Evolutionary conservation across 2,888 invertebrate genomes (phyloP), one percentile per base, ranked within the genome.

Genomic region (Antheraea assamensis): DNA sequence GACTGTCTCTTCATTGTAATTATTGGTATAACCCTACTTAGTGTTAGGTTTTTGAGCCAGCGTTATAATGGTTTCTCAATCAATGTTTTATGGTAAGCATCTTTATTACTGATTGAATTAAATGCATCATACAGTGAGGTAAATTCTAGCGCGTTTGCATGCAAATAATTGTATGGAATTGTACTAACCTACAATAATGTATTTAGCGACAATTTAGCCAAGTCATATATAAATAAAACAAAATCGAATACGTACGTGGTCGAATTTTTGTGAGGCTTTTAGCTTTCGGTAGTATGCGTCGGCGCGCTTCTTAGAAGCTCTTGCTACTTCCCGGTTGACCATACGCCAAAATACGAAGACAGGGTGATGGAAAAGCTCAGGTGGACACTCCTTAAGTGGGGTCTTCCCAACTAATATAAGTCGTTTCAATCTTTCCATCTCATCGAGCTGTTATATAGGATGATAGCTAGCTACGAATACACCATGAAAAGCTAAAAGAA

Each of bases 331-430:
- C n/a, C 88, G 84, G 79, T 95, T 95, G 73, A 95, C 95, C 91
- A 95, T 95, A 66, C 94, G 85, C 94, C 96, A 96, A 81, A 96
- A 96, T n/a, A 96, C 95, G 87, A 96, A 96, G 5, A 97, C 95
- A 0, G 97, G 96, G 87, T 97, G 96, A 75, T 95, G 91, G 80
- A 93, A 95, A 85, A 97, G 92, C 82, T 96, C 96, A 4, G 95
- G 93, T 0, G 96, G 96, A 70, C 96, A 96, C 79, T 96, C 95
- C 78, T 95, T 95, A 58, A 96, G 87, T 0, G 96, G 96, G 70
- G 97, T 96, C 84, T 95, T 95, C 49, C 96, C 96, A 71, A 95
- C 95, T 42, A 97, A 91, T 74, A 97, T 96, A 77, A 97, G 91
- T 77, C 95, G 95, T 85, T 97, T 97, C 77, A 96, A 95, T 74